phyloP scores from a whole-genome alignment of 1,140 invertebrate genomes.

The Gonioctena quinquepunctata region DNA sequence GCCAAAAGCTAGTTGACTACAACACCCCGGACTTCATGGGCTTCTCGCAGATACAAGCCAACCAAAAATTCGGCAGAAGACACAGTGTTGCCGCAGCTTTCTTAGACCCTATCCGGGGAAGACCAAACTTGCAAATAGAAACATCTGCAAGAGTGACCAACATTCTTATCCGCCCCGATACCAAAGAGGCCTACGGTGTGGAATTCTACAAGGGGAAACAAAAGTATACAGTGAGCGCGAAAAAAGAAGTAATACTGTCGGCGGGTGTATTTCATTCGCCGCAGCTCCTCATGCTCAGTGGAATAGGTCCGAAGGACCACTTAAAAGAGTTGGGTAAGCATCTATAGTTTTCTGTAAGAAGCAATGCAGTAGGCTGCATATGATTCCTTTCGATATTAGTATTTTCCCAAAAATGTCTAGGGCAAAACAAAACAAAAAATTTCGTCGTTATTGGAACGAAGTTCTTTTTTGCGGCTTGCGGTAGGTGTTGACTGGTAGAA shows the following conservation, averaged over 20 bases:
- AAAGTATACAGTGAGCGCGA: constrained; percentile 45
- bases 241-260: constrained; percentile 40
- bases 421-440: too few relatives aligned
- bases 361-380: too few relatives aligned
- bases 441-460: too few relatives aligned
- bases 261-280: constrained; percentile 59
- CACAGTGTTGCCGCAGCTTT: constrained; percentile 63
- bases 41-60: constrained; percentile 67
- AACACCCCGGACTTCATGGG: constrained; percentile 62
- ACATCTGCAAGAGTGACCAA: constrained; percentile 63
- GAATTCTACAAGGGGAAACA: constrained; percentile 58
- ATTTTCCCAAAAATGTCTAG: too few relatives aligned
- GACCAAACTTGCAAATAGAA: constrained; percentile 69
- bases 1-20: constrained; percentile 54
- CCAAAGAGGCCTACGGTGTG: constrained; percentile 65
- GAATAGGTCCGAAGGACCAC: constrained; percentile 62
- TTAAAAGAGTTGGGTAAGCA: constrained; percentile 65
- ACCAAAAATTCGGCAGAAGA: constrained; percentile 60
- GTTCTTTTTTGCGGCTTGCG: too few relatives aligned
- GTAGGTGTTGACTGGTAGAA: too few relatives aligned
- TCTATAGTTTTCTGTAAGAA: too few relatives aligned
- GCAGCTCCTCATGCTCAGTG: constrained; percentile 65
- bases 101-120: constrained; percentile 59
- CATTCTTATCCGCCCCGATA: constrained; percentile 63
- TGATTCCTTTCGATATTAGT: too few relatives aligned